These are phyloP conservation scores for Parazoanthus swiftii DNA, from an alignment of 92 coral and sea anemone genomes.

Conservation along the genomic window DNA sequence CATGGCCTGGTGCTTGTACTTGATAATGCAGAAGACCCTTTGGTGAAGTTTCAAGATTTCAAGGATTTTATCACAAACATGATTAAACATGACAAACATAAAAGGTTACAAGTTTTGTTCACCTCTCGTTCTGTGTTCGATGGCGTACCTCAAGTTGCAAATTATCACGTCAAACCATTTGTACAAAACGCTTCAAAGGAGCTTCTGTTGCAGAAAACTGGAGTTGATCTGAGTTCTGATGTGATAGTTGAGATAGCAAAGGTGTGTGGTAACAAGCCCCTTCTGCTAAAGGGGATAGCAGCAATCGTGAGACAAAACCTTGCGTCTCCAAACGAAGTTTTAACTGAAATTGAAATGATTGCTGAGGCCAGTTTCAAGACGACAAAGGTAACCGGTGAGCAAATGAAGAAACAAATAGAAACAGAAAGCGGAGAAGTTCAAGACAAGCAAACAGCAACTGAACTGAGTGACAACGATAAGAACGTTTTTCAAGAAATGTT, in stretches of 20 bases:
- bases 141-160: background rate
- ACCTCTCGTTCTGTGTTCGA: conserved; percentile 44
- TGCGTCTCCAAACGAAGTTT: conserved; percentile 20
- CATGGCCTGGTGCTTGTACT: background rate
- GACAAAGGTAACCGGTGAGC: background rate
- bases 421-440: background rate
- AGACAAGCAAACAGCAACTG: conserved; percentile 28
- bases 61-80: background rate
- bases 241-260: conserved; percentile 15
- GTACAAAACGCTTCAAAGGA: conserved; percentile 21
- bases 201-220: conserved; percentile 21
- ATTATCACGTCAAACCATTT: conserved; percentile 49
- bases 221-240: background rate
- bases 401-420: background rate
- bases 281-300: conserved; percentile 41
- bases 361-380: background rate
- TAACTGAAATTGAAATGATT: conserved; percentile 30
- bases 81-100: conserved; percentile 7
- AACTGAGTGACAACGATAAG: too few species aligned
- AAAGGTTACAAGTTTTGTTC: conserved; percentile 44
- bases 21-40: background rate
- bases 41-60: background rate
- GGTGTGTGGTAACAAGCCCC: conserved; percentile 53
- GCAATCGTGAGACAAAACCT: conserved; percentile 49
- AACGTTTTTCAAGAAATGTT: conserved; percentile 42